Evolutionary conservation across 2,888 invertebrate genomes (phyloP), one percentile per base, ranked within the genome.

Genomic region (Cheilosia scutellata): DNA sequence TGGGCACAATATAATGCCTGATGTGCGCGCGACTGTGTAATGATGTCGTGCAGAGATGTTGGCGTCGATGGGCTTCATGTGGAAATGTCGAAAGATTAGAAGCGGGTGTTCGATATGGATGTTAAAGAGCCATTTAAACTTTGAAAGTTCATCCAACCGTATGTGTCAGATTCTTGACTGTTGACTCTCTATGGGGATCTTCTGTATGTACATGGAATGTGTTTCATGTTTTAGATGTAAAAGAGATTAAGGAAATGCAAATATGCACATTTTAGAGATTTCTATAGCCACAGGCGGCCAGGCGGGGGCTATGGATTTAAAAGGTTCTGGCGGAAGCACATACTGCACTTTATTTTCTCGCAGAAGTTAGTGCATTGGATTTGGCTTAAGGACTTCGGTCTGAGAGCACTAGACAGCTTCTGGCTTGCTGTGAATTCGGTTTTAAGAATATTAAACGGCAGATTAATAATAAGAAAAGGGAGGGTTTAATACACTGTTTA

Each of bases 31-130:
- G 79, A 79, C 79, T 79, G 11, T 74, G 79, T 71, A 75, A 71
- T 71, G 84, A 84, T 84, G 84, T 84, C 84, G 80, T 84, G 84
- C 80, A 84, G 84, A 75, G 84, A 80, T n/a, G 84, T 71, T 84
- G 84, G 84, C 84, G 84, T 84, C 84, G 80, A 80, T 84, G 62
- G 58, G 75, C 58, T 80, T 75, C 80, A 75, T 84, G 80, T 80
- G 84, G 63, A 80, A 84, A 84, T 84, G 84, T 80, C 80, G 84
- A 71, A 80, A 80, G 84, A 84, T 80, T 84, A 80, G 75, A 84
- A 84, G 80, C 68, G 78, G 74, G 83, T 76, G 78, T 63, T 83
- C 74, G 57, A 55, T 72, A 7, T 20, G 72, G 62, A 78, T 82
- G 77, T 72, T 82, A 77, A 72, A 29, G 82, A 78, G 77, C 82